Percentiles rank a stretch among this genome's conserved stretches.
Conservation (phyloP, 64 coral and sea anemone species). For the Hydrozoanthus tunicans region DNA sequence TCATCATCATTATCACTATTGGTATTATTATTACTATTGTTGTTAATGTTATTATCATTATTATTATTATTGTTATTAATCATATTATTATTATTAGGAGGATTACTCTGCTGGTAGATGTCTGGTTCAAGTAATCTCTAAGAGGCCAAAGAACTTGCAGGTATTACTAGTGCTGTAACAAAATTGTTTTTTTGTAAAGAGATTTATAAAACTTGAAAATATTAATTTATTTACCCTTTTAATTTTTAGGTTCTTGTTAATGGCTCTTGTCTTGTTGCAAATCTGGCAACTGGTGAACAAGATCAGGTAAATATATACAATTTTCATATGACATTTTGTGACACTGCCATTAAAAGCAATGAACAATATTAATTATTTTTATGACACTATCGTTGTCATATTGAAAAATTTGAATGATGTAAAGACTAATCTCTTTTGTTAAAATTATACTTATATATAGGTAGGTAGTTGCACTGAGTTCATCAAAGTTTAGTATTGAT, state of each 20-base stretch:
- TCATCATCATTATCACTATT: neutral
- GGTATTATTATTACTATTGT: neutral
- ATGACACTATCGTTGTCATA: too few species aligned
- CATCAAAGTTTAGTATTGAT: too few species aligned
- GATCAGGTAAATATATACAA: neutral
- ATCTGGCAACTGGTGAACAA: constrained; percentile 38
- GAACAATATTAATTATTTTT: too few species aligned
- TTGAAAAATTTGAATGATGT: too few species aligned
- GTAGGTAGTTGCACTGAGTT: too few species aligned
- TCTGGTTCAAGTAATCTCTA: constrained; percentile 30
- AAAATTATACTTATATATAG: too few species aligned
- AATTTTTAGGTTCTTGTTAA: constrained; percentile 24
- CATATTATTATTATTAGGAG: constrained; percentile 20
- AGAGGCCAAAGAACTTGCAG: constrained; percentile 46
- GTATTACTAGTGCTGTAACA: neutral
- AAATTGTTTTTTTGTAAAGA: too few species aligned
- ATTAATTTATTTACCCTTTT: neutral
- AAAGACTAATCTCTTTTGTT: too few species aligned
- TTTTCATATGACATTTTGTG: too few species aligned
- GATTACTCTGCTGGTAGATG: constrained; percentile 55
- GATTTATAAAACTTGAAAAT: neutral
- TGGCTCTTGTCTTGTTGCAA: constrained; percentile 50
- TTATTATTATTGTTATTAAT: neutral
- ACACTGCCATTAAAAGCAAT: too few species aligned
- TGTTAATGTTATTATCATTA: neutral